Evolutionary conservation across 2,888 invertebrate genomes (phyloP).

Genomic region (Aphodius sticticus): DNA sequence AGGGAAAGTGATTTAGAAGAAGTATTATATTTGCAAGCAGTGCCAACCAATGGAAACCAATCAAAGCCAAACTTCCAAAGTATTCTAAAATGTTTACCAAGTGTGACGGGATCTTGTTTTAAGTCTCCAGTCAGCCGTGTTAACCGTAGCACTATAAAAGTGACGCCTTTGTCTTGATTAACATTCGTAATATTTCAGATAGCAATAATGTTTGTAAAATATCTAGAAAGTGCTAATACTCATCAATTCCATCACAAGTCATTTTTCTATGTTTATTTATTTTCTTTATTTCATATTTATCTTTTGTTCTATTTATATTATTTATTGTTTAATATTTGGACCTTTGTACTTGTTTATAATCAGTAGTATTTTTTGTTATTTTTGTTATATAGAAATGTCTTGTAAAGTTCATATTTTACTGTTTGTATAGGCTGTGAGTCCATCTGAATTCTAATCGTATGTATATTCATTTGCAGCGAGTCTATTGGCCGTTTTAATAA

Average conservation of each 20-base stretch:
- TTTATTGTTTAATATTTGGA: background rate
- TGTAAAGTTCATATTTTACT: background rate
- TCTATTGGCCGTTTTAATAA: too few species aligned
- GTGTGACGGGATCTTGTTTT: conserved; percentile 43
- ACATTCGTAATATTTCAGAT: conserved; percentile 10
- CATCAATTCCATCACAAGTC: background rate
- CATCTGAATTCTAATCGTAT: background rate
- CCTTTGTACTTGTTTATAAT: background rate
- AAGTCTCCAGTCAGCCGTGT: conserved; percentile 37
- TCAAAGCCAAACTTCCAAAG: conserved; percentile 51
- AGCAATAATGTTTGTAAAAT: too few species aligned
- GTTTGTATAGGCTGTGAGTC: background rate
- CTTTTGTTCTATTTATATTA: background rate
- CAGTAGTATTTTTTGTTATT: background rate
- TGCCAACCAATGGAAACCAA: conserved; percentile 35
- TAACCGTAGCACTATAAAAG: conserved; percentile 41
- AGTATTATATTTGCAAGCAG: conserved; percentile 64
- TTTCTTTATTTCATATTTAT: background rate
- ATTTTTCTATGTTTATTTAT: background rate
- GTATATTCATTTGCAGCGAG: background rate
- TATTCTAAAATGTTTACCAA: conserved; percentile 56
- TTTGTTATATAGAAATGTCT: background rate
- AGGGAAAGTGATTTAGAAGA: conserved; percentile 80
- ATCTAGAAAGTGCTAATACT: background rate
- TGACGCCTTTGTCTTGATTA: conserved; percentile 44